A percentile compares a stretch with the other conserved stretches of the same genome.
These are phyloP conservation scores for Mustela lutreola DNA, from an alignment of 2,113 vertebrate genomes.

Conservation along the genomic window DNA sequence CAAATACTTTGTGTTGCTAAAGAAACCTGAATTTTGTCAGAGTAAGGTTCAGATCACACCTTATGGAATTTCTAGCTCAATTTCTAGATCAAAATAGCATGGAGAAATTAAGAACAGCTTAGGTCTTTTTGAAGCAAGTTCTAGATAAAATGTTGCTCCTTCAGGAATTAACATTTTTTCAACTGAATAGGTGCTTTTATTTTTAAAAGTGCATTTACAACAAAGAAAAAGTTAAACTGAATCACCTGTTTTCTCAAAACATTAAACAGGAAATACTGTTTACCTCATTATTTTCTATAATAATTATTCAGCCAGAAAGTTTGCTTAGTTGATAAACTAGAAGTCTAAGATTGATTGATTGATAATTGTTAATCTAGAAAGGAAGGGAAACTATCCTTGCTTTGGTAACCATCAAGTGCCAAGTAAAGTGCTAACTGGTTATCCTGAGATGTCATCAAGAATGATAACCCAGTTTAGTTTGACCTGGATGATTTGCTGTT, in stretches of 20 bases:
- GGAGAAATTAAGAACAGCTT: background rate
- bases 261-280: background rate
- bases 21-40: background rate
- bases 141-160: background rate
- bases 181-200: background rate
- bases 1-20: background rate
- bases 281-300: background rate
- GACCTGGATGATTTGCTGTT: slow-evolving; percentile 48
- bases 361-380: background rate
- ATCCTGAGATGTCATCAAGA: background rate
- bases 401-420: background rate
- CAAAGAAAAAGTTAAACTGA: background rate
- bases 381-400: background rate
- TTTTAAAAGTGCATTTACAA: background rate
- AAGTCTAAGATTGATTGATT: background rate
- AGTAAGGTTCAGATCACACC: background rate
- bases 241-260: background rate
- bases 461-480: background rate
- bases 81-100: slow-evolving; percentile 25
- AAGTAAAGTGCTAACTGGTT: background rate
- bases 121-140: background rate
- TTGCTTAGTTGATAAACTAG: background rate
- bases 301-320: background rate
- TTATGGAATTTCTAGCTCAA: background rate
- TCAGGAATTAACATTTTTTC: background rate